A percentile compares a stretch with the other conserved stretches of the same genome.
These are phyloP conservation scores for Fulmarus glacialis DNA, from an alignment of 2,113 vertebrate genomes.

Conservation along the genomic window DNA sequence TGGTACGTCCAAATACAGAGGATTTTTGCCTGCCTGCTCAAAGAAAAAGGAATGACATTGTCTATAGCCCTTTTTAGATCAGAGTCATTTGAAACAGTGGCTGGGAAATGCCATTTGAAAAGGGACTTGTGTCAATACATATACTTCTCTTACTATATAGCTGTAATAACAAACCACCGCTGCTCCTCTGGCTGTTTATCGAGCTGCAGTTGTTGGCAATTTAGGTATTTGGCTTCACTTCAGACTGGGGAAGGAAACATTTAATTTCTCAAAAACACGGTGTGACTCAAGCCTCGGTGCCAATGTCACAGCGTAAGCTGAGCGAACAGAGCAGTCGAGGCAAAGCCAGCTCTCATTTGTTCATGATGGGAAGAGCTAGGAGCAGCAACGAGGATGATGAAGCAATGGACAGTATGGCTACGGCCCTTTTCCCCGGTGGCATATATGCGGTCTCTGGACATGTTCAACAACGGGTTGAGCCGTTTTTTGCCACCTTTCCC, in stretches of 20 bases:
- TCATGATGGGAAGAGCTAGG: neutral
- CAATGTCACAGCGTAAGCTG: neutral
- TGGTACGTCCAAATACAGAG: neutral
- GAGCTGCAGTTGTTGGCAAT: neutral
- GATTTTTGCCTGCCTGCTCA: neutral
- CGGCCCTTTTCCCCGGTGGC: neutral
- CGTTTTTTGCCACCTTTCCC: neutral
- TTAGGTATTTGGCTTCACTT: neutral
- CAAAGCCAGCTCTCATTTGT: neutral
- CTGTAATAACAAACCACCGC: neutral
- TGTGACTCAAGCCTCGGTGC: neutral
- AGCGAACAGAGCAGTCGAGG: neutral
- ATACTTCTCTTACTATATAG: neutral
- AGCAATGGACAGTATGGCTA: neutral
- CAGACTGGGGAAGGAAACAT: neutral
- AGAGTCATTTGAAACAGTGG: neutral
- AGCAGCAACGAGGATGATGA: neutral
- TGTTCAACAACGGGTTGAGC: neutral
- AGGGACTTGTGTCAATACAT: neutral
- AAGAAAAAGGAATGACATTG: neutral
- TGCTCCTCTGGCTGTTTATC: neutral
- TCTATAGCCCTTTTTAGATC: neutral
- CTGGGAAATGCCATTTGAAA: neutral
- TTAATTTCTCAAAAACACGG: conserved; percentile 22
- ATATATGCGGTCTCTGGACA: neutral